Conservation (phyloP, 1,140 invertebrate genomes). For the Zophobas atratus region DNA sequence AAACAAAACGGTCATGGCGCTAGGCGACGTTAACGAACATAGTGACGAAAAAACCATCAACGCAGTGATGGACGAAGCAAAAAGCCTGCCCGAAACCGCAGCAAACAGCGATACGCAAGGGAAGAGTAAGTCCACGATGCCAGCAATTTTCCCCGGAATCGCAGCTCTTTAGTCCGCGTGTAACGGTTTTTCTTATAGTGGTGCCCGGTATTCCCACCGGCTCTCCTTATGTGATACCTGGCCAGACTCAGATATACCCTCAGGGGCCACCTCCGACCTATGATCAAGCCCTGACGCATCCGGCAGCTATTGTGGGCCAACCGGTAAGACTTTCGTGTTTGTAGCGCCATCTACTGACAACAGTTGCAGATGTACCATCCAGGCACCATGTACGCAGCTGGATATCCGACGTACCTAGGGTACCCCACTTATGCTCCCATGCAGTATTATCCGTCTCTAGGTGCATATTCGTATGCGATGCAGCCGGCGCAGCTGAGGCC, state of each 20-base stretch:
- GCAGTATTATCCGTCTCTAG: constrained; percentile 80
- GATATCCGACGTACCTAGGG: constrained; percentile 81
- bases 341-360: neutral
- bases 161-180: too few relatives aligned
- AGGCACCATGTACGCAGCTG: constrained; percentile 78
- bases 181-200: constrained; percentile 57
- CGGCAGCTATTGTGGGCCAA: constrained; percentile 66
- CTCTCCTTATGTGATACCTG: constrained; percentile 65
- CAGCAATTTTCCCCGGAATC: neutral
- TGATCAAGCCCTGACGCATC: constrained; percentile 67
- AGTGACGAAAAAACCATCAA: too few relatives aligned
- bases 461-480: constrained; percentile 79
- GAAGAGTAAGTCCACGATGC: neutral
- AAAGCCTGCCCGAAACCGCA: too few relatives aligned
- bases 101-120: too few relatives aligned
- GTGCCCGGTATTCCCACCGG: constrained; percentile 64
- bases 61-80: too few relatives aligned
- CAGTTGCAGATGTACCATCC: constrained; percentile 78
- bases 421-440: constrained; percentile 83
- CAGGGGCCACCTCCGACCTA: constrained; percentile 67
- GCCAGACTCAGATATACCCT: constrained; percentile 67
- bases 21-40: too few relatives aligned
- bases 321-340: constrained; percentile 60
- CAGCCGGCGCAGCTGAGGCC: constrained; percentile 79
- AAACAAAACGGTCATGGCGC: too few relatives aligned